Evolutionary conservation across 2,888 invertebrate genomes (phyloP), one percentile per base, ranked within the genome.

Genomic region (Sturmia bella): DNA sequence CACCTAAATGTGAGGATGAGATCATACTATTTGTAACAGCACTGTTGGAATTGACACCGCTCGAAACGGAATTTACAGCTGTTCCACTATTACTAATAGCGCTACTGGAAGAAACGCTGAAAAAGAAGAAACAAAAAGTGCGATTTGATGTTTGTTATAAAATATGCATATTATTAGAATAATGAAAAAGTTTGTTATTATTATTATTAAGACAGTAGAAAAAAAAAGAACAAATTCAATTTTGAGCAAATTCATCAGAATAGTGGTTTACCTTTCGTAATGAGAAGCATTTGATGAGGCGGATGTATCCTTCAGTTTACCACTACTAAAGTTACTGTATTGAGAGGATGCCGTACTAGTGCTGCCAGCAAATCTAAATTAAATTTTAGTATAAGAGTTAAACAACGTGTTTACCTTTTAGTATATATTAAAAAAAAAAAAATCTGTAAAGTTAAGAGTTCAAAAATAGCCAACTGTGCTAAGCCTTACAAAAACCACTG

Each of bases 291-390:
- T 90, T 78, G 89, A 87, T 72, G 89, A 87, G 63, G 89, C 87
- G 72, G 90, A 86, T 72, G 91, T 88, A 84, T 91, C 91, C 89
- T 91, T 91, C 80, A 91, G 87, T 87, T 91, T 91, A 86, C 90
- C 88, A 87, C 89, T 90, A 89, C 89, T 91, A 88, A 90, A 91
- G 87, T 90, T 91, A 88, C 90, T 89, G 87, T 91, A 91, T 87
- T 91, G 91, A 86, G 90, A 89, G 84, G 91, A 87, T 85, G 91
- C 88, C 84, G 90, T 89, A 87, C 87, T 90, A 87, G 90, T 88
- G 86, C 89, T 91, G 87, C 90, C 90, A 87, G 91, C 87, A 86
- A 89, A 91, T 90, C 91, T 91, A 87, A 80, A 85, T 32, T 69
- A 74, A 61, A 48, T 19, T 66, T 54, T 73, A 45, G 27, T 56